phyloP scores from a whole-genome alignment of 2,113 vertebrate species.

The Anhinga rufa region DNA sequence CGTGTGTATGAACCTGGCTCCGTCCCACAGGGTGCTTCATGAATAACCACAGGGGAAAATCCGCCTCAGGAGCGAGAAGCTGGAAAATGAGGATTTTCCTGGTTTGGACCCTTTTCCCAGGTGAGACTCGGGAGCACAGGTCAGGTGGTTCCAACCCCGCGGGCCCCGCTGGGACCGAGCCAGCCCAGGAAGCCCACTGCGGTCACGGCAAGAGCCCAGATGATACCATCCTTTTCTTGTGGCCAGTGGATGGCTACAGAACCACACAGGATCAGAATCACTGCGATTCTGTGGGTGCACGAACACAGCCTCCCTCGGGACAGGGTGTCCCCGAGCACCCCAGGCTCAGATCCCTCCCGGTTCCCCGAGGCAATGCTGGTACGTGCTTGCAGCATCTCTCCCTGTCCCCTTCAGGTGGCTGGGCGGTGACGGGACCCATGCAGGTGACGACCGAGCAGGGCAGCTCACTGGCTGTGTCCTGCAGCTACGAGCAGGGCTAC shows the following conservation, averaged over 20 bases:
- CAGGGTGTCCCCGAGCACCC: neutral
- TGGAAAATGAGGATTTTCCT: neutral
- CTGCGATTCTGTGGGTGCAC: no score
- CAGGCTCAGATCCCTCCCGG: neutral
- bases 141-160: neutral
- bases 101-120: conserved; percentile 2
- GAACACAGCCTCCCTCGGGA: rapidly evolving
- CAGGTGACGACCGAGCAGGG: neutral
- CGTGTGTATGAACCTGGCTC: neutral
- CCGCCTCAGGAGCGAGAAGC: neutral
- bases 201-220: neutral
- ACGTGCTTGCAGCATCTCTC: neutral
- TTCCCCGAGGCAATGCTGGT: rapidly evolving
- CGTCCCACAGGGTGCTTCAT: neutral
- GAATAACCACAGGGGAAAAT: neutral
- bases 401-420: neutral
- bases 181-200: neutral
- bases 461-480: neutral
- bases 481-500: neutral
- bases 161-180: neutral
- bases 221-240: neutral
- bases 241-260: neutral
- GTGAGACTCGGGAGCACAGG: neutral
- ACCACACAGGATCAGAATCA: no score
- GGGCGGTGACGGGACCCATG: neutral